phyloP scores from a whole-genome alignment of 2,113 vertebrate genomes.

The Cacatua alba region DNA sequence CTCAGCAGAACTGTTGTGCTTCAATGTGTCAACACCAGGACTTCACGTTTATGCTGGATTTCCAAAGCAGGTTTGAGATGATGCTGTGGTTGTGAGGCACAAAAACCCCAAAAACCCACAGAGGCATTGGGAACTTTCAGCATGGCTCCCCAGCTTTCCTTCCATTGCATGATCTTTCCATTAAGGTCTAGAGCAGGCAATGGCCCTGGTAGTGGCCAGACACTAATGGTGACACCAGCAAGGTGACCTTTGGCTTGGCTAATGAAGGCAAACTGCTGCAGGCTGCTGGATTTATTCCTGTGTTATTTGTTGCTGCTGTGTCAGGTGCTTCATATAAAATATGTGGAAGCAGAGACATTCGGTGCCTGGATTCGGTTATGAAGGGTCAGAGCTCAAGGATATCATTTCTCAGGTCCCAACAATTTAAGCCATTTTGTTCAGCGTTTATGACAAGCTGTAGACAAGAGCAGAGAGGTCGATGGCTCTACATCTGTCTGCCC shows the following conservation, averaged over 20 bases:
- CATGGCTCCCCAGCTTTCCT: background rate
- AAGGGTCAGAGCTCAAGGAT: constrained; percentile 62
- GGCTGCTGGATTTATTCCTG: constrained; percentile 24
- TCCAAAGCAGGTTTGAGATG: background rate
- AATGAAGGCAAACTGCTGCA: background rate
- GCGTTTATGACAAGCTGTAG: background rate
- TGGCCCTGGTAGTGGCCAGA: background rate
- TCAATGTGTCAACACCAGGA: background rate
- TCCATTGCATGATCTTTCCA: background rate
- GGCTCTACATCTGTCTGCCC: background rate
- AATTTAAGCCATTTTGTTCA: background rate
- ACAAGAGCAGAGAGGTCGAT: background rate
- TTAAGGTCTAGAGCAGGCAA: background rate
- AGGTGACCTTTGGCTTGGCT: constrained; percentile 35
- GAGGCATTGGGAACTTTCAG: fast-evolving
- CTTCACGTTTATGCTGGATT: background rate
- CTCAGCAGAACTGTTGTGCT: constrained; percentile 11
- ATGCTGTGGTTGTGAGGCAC: background rate
- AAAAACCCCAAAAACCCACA: background rate
- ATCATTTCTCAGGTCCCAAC: constrained; percentile 44
- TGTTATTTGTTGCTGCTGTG: constrained; percentile 23
- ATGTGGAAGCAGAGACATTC: background rate
- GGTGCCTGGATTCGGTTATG: constrained; percentile 40
- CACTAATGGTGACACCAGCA: background rate
- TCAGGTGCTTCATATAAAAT: constrained; percentile 38